Conservation (phyloP, 2,797 vertebrate species). For the Rallus crepitans region DNA sequence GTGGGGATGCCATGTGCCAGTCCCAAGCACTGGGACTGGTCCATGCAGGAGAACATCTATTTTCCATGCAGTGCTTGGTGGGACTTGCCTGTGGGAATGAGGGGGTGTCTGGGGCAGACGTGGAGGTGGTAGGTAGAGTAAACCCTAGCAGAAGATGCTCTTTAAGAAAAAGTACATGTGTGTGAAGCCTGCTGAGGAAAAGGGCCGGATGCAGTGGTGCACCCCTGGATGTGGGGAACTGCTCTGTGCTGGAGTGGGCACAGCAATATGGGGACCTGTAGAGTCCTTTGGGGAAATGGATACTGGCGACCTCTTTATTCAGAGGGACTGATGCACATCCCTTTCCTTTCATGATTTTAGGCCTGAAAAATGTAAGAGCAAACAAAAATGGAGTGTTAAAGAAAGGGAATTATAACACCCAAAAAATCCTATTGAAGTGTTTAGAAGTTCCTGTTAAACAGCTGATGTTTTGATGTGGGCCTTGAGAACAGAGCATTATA, state of each 20-base stretch:
- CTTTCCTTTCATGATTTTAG: neutral
- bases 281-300: neutral
- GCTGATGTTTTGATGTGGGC: neutral
- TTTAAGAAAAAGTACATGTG: rapidly evolving
- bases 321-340: neutral
- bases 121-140: rapidly evolving
- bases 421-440: neutral
- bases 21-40: rapidly evolving
- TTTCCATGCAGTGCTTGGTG: neutral
- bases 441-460: neutral
- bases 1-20: neutral
- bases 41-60: neutral
- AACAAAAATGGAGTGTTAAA: neutral
- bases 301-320: rapidly evolving
- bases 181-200: neutral
- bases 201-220: neutral
- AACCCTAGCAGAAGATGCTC: neutral
- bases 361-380: neutral
- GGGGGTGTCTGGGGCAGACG: neutral
- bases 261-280: rapidly evolving
- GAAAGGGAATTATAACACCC: neutral
- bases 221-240: rapidly evolving
- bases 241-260: rapidly evolving
- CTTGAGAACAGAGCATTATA: neutral
- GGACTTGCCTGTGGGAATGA: neutral